Evolutionary conservation across 2,113 vertebrate species (phyloP).

Genomic region (Jaculus jaculus): DNA sequence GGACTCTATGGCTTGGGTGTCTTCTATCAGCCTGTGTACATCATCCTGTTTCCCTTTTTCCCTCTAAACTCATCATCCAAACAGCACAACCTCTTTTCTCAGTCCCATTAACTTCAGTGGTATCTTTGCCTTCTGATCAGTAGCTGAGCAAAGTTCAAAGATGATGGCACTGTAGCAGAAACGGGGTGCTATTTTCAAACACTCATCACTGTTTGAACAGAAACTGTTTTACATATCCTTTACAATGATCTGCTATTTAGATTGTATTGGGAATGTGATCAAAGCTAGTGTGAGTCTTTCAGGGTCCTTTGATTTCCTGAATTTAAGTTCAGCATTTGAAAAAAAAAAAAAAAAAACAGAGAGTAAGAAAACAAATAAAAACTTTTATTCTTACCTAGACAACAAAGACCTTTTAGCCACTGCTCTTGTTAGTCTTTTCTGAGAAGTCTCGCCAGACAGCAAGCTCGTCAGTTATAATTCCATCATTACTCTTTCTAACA

Average conservation of each 20-base stretch:
- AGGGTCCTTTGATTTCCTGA: conserved; percentile 65
- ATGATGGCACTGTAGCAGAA: conserved; percentile 1
- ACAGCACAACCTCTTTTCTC: neutral
- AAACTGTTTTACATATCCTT: conserved; percentile 60
- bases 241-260: conserved; percentile 48
- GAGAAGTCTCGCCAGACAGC: conserved; percentile 67
- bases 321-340: conserved; percentile 65
- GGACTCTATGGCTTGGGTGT: neutral
- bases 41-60: conserved; percentile 33
- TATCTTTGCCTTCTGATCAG: conserved; percentile 55
- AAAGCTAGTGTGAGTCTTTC: neutral
- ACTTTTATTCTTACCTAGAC: conserved; percentile 69
- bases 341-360: conserved; percentile 20
- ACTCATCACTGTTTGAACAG: conserved; percentile 35
- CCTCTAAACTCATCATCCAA: neutral
- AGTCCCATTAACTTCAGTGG: conserved; percentile 28
- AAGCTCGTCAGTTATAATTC: conserved; percentile 44
- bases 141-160: conserved; percentile 51
- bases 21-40: neutral
- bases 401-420: conserved; percentile 62
- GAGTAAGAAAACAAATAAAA: neutral
- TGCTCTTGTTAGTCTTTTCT: conserved; percentile 73
- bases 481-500: conserved; percentile 55
- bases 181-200: conserved; percentile 34
- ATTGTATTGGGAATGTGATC: conserved; percentile 19